Percentiles rank a stretch among this genome's conserved stretches.
These are phyloP conservation scores for Bovichtus variegatus DNA, from an alignment of 2,797 vertebrate species.

Conservation along the genomic window DNA sequence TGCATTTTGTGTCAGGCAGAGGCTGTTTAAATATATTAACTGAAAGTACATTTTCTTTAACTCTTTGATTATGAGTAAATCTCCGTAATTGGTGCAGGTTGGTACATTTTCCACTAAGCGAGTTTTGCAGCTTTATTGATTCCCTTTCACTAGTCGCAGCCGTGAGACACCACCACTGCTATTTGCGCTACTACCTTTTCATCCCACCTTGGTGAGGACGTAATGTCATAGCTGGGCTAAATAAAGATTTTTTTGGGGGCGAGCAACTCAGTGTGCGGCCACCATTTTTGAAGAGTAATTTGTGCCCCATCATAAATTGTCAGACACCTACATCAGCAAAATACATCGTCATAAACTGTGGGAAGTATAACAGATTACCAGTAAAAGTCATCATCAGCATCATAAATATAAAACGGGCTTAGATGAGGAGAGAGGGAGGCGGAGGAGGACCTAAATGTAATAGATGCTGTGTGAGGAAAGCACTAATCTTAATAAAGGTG, in stretches of 20 bases:
- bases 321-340: constrained; percentile 80
- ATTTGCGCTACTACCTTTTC: constrained; percentile 56
- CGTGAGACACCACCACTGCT: not conserved
- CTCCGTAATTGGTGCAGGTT: no score
- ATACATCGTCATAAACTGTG: constrained; percentile 75
- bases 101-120: not conserved
- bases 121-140: not conserved
- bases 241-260: constrained; percentile 32
- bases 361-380: constrained; percentile 76
- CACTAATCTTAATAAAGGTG: constrained; percentile 25
- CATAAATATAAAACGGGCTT: constrained; percentile 68
- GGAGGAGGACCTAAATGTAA: constrained; percentile 44
- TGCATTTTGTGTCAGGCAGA: constrained; percentile 15
- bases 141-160: not conserved
- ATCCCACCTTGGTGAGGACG: constrained; percentile 29
- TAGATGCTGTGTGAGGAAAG: constrained; percentile 53
- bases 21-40: constrained; percentile 24
- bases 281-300: constrained; percentile 41
- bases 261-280: constrained; percentile 31
- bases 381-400: constrained; percentile 81
- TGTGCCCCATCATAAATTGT: constrained; percentile 74
- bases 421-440: constrained; percentile 35
- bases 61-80: not conserved
- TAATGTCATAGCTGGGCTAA: constrained; percentile 6
- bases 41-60: not conserved